Percentiles rank a stretch among this genome's conserved stretches.
Conservation (phyloP, 2,797 vertebrate genomes). For the Crenuchus spilurus region DNA sequence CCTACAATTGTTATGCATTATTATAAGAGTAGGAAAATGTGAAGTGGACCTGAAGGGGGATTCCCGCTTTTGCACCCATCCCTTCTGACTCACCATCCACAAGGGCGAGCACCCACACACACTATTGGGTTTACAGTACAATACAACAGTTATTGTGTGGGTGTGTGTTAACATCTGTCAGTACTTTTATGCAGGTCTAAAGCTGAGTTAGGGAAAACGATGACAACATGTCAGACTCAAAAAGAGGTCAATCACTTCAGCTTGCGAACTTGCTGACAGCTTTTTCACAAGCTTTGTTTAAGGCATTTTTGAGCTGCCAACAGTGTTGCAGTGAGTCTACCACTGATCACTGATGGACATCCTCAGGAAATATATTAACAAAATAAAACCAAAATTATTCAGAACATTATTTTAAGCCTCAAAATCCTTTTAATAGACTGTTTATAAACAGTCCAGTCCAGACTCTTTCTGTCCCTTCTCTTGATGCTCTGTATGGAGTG, state of each 20-base stretch:
- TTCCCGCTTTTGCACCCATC: constrained; percentile 53
- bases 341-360: no score
- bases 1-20: constrained; percentile 27
- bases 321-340: no score
- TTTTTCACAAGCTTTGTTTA: not conserved
- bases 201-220: not conserved
- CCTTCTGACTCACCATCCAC: constrained; percentile 60
- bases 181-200: not conserved
- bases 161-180: constrained; percentile 8
- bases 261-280: not conserved
- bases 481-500: not conserved
- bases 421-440: not conserved
- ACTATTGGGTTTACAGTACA: constrained; percentile 4
- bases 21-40: constrained; percentile 39
- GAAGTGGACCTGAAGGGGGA: constrained; percentile 45
- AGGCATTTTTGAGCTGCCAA: not conserved
- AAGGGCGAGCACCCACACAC: constrained; percentile 57
- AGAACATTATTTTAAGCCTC: not conserved
- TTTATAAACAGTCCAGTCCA: constrained; percentile 4
- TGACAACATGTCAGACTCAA: not conserved
- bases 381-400: not conserved
- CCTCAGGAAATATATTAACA: not conserved
- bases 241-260: not conserved
- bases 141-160: constrained; percentile 15
- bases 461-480: not conserved